phyloP scores from a whole-genome alignment of 2,888 invertebrate species.

The Andrena trimmerana region DNA sequence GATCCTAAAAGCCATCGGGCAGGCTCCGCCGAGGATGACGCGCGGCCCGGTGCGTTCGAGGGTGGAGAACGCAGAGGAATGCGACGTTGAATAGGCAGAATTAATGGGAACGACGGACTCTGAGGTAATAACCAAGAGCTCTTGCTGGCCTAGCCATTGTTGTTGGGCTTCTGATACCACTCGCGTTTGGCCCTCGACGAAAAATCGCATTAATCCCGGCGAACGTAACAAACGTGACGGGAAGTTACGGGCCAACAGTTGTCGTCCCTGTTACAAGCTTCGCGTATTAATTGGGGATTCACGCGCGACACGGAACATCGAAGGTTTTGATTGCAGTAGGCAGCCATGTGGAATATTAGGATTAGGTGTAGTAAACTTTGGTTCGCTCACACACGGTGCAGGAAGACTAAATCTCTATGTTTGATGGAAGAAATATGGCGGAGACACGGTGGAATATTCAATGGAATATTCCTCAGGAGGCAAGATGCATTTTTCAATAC shows the following conservation, averaged over 20 bases:
- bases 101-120: constrained; percentile 76
- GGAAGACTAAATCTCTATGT: too few species aligned
- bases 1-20: constrained; percentile 33
- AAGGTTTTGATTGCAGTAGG: constrained; percentile 2
- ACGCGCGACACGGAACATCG: neutral
- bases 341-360: neutral
- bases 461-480: too few species aligned
- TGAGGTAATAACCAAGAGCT: constrained; percentile 68
- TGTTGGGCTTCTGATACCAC: constrained; percentile 31
- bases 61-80: constrained; percentile 62
- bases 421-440: too few species aligned
- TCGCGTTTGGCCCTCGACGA: constrained; percentile 31
- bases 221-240: constrained; percentile 19
- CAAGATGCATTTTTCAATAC: too few species aligned
- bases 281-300: constrained; percentile 29
- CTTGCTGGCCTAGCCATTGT: constrained; percentile 55
- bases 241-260: neutral
- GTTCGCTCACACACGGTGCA: neutral
- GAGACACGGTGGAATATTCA: too few species aligned
- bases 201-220: constrained; percentile 51
- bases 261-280: neutral
- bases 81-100: constrained; percentile 75
- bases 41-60: constrained; percentile 41
- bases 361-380: neutral
- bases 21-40: constrained; percentile 30